Evolutionary conservation across 2,888 invertebrate genomes (phyloP).

Genomic region (Meteorus colon): DNA sequence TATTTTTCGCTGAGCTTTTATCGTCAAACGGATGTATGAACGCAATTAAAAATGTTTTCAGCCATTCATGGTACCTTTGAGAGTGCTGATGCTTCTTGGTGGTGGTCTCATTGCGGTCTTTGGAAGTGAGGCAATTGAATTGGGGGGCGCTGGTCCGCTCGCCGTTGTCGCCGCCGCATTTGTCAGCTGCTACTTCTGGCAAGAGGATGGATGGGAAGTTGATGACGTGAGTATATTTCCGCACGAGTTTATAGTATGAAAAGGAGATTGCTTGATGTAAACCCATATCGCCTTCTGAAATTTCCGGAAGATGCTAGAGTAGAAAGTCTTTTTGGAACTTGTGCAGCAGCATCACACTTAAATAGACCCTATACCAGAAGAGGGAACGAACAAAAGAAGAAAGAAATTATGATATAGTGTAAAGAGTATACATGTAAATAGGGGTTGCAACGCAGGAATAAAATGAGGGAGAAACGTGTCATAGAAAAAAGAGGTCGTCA

Average conservation of each 20-base stretch:
- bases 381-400: slow-evolving; percentile 28
- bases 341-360: slow-evolving; percentile 2
- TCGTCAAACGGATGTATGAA: background rate
- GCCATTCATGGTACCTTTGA: slow-evolving; percentile 85
- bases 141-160: slow-evolving; percentile 86
- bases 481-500: slow-evolving; percentile 1
- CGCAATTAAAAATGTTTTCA: slow-evolving; percentile 57
- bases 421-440: slow-evolving; percentile 1
- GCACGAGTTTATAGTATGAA: background rate
- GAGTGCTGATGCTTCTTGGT: slow-evolving; percentile 85
- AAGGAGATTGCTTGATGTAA: background rate
- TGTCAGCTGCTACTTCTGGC: slow-evolving; percentile 87
- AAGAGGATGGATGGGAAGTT: slow-evolving; percentile 88
- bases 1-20: background rate
- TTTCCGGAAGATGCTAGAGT: slow-evolving; percentile 4
- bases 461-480: slow-evolving; percentile 13
- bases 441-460: background rate
- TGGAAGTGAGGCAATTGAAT: slow-evolving; percentile 86
- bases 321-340: slow-evolving; percentile 9
- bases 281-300: slow-evolving; percentile 7
- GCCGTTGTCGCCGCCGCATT: slow-evolving; percentile 89
- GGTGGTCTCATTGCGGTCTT: slow-evolving; percentile 90
- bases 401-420: slow-evolving; percentile 22
- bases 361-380: slow-evolving; percentile 11
- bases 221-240: slow-evolving; percentile 77